Conservation (phyloP, 2,113 vertebrate species). For the Geothlypis trichas region DNA sequence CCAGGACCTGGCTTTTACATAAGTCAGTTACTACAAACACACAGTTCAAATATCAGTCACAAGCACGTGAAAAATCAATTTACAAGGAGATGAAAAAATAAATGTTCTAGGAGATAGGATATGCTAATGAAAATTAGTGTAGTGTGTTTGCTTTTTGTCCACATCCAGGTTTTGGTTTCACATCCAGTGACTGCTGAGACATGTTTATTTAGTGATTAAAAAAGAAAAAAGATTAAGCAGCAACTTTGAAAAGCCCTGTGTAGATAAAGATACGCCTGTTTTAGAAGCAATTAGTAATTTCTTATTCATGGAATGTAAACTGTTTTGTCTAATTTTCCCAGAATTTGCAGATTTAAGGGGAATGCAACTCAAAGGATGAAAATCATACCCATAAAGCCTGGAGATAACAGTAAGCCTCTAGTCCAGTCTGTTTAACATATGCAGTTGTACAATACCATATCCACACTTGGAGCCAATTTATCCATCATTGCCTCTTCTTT, state of each 20-base stretch:
- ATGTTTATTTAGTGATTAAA: slow-evolving; percentile 59
- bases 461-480: not conserved
- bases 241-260: slow-evolving; percentile 33
- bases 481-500: not conserved
- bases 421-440: not conserved
- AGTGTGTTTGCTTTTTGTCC: slow-evolving; percentile 56
- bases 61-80: slow-evolving; percentile 62
- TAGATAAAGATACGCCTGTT: slow-evolving; percentile 38
- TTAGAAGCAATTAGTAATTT: slow-evolving; percentile 53
- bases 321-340: slow-evolving; percentile 17
- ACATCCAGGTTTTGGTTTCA: slow-evolving; percentile 50
- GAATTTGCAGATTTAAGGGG: slow-evolving; percentile 18
- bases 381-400: not conserved
- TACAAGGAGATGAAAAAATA: slow-evolving; percentile 64
- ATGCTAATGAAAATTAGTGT: slow-evolving; percentile 62
- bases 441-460: not conserved
- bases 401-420: not conserved
- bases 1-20: slow-evolving; percentile 44
- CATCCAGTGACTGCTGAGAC: not conserved
- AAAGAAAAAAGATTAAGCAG: slow-evolving; percentile 51
- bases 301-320: slow-evolving; percentile 36
- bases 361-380: slow-evolving; percentile 12
- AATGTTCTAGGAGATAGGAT: slow-evolving; percentile 57
- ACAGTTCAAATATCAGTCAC: slow-evolving; percentile 62
- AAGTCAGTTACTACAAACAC: slow-evolving; percentile 63